Base-by-base conservation (phyloP, 2,888 invertebrate species). In the Drosophila affinis region DNA sequence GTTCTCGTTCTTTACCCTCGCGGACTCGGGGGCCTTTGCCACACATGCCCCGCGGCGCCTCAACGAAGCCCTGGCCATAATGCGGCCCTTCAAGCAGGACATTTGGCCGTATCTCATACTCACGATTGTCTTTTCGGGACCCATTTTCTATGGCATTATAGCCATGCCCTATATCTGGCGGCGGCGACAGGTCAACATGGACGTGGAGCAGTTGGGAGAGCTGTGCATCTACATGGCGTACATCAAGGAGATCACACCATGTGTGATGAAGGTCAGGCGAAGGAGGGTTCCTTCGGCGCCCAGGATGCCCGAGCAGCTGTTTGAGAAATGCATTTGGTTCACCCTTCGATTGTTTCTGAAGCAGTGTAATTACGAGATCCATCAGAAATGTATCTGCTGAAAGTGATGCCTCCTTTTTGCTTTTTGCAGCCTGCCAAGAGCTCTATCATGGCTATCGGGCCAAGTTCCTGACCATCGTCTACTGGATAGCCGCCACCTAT, bases 1-100 rank as follows among this genome's bases (percentile, higher is more conserved):
- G 85, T 96, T 96, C 91, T 95, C 96, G 0, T 96, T 96, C 85
- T 93, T 96, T 61, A 96, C 96, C 0, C 91, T 96, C 46, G 95
- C 96, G 0, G 96, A 96, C 85, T 96, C 95, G 18, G 96, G 95
- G 0, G 96, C 96, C 0, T 96, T 96, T 86, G 93, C 95, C 1
- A 96, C 96, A 0, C 96, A 96, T 78, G 95, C 96, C 0, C 96
- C 96, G 0, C 94, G 95, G 0, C 94, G 94, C 64, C 92, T 96
- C 1, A 96, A 95, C 78, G 96, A 96, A 88, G 95, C 96, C 0
- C 87, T 96, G 18, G 96, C 96, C 10, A 93, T 96, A 21, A 93
- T 96, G 72, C 93, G 96, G 55, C 96, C 96, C 0, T 96, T 96
- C 84, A 94, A 94, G 64, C 94, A 94, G 93, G 94, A 95, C 92